These are phyloP conservation scores for Cervus canadensis DNA, from an alignment of 2,113 vertebrate species.

Conservation along the genomic window DNA sequence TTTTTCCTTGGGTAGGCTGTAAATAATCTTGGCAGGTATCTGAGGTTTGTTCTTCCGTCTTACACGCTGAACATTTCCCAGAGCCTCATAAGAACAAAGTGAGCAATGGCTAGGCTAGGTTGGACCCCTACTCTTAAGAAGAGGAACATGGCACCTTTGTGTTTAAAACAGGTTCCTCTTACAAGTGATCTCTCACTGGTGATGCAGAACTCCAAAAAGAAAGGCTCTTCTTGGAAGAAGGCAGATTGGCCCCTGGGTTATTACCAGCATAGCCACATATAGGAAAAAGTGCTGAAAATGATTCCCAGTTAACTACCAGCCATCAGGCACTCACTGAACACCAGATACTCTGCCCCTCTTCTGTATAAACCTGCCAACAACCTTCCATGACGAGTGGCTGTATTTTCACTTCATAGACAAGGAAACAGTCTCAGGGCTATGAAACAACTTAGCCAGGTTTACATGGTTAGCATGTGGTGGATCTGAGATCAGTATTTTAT, in stretches of 20 bases:
- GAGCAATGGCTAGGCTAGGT: background rate
- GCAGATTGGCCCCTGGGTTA: background rate
- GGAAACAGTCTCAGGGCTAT: background rate
- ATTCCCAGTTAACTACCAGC: background rate
- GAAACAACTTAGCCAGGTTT: background rate
- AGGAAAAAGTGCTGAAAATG: background rate
- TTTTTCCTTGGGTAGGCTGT: conserved; percentile 52
- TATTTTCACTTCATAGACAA: background rate
- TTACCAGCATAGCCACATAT: background rate
- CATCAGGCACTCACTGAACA: background rate
- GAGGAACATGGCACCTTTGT: background rate
- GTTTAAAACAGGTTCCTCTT: background rate
- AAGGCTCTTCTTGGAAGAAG: background rate
- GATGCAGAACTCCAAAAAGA: background rate
- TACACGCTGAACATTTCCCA: conserved; percentile 40
- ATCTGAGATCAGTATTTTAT: background rate
- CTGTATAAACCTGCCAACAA: background rate
- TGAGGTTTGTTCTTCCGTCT: conserved; percentile 46
- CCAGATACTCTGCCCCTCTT: background rate
- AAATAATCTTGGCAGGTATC: conserved; percentile 65
- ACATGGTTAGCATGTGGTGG: background rate
- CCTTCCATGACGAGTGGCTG: background rate
- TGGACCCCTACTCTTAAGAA: background rate
- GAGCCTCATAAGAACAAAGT: background rate
- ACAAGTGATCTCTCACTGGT: background rate